These are phyloP conservation scores for human (Homo sapiens) DNA, from an alignment of 2,113 vertebrate species.

Conservation along the genomic window DNA sequence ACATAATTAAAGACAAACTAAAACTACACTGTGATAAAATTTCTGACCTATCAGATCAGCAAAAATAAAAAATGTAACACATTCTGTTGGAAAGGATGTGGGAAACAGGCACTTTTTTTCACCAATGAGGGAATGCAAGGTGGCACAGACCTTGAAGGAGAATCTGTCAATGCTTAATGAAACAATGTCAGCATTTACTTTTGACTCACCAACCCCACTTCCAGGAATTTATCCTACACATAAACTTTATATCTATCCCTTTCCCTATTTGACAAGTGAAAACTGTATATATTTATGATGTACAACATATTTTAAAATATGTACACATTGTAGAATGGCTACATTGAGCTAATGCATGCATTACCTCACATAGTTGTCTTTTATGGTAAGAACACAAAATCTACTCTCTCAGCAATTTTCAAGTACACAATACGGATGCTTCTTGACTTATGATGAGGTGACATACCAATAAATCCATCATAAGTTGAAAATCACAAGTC, in stretches of 20 bases:
- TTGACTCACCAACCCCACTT: not conserved
- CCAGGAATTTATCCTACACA: not conserved
- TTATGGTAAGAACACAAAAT: not conserved
- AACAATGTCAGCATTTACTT: not conserved
- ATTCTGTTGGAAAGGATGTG: not conserved
- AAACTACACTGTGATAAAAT: not conserved
- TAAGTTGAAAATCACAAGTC: not conserved
- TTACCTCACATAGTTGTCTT: not conserved
- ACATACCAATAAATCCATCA: not conserved
- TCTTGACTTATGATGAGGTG: not conserved
- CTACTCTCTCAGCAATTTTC: not conserved
- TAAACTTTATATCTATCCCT: not conserved
- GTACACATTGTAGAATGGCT: not conserved
- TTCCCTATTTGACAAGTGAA: not conserved
- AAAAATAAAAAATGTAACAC: not conserved
- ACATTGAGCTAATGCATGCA: not conserved
- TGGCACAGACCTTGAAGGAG: not conserved
- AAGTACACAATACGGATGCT: not conserved
- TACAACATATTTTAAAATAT: not conserved
- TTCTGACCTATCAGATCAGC: not conserved
- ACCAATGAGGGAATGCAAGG: not conserved
- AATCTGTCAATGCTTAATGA: not conserved
- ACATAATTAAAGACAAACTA: not conserved
- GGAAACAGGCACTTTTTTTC: not conserved
- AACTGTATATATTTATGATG: not conserved